These are phyloP conservation scores for Drosophila prosaltans DNA, from an alignment of 1,140 invertebrate species.

Conservation along the genomic window DNA sequence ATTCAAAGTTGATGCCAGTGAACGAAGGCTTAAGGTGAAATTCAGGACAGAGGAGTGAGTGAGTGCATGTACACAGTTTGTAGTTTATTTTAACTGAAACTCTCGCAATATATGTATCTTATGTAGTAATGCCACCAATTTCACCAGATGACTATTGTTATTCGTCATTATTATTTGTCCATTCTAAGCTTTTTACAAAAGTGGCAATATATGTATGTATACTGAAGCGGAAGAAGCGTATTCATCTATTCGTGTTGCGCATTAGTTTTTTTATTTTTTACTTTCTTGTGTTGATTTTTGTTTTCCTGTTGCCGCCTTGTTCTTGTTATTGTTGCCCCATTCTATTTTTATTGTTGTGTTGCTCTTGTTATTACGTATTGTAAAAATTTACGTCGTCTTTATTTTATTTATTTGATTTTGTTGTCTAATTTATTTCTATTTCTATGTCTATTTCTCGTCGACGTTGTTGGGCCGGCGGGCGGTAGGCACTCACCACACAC, in stretches of 20 bases:
- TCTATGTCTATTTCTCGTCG: constrained; percentile 29
- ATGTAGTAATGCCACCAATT: too few relatives aligned
- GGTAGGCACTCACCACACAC: background rate
- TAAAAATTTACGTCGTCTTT: constrained; percentile 50
- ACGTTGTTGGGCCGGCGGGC: background rate
- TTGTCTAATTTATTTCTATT: constrained; percentile 70
- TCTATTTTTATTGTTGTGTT: constrained; percentile 37
- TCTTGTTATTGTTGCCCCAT: constrained; percentile 42
- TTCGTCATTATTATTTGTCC: too few relatives aligned
- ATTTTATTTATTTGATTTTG: constrained; percentile 49
- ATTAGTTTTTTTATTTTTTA: background rate
- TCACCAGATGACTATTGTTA: too few relatives aligned
- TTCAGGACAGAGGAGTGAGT: too few relatives aligned
- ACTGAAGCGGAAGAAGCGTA: constrained; percentile 5
- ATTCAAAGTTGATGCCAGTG: too few relatives aligned
- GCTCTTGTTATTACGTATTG: constrained; percentile 65
- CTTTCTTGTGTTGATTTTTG: constrained; percentile 31
- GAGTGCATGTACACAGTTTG: too few relatives aligned
- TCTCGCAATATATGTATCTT: too few relatives aligned
- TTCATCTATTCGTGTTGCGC: constrained; percentile 10
- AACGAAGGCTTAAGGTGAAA: too few relatives aligned
- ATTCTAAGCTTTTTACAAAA: background rate
- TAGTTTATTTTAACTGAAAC: too few relatives aligned
- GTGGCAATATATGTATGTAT: background rate
- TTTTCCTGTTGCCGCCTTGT: constrained; percentile 34